Conservation (phyloP, 2,113 vertebrate genomes). For the Gadus macrocephalus region DNA sequence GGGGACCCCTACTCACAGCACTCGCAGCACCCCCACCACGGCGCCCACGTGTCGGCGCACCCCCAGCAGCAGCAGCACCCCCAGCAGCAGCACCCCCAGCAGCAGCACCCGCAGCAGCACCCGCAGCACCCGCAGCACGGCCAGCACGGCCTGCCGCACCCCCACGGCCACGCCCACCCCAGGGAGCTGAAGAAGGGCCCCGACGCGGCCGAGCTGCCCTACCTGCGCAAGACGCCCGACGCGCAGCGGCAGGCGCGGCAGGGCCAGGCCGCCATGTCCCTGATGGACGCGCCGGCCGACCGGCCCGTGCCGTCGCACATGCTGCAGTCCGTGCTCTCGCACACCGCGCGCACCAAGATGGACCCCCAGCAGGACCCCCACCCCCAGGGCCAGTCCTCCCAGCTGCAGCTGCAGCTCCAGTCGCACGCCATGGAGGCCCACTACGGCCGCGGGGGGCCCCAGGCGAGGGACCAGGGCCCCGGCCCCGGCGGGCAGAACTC, state of each 20-base stretch:
- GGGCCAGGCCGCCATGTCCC: conserved; percentile 63
- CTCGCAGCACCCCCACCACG: conserved; percentile 41
- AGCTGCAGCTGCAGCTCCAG: conserved; percentile 76
- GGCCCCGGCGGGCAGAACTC: conserved; percentile 64
- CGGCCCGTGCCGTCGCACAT: conserved; percentile 69
- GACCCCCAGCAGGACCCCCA: conserved; percentile 65
- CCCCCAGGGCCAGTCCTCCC: conserved; percentile 67
- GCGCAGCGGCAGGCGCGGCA: conserved; percentile 59
- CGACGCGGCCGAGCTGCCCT: conserved; percentile 67
- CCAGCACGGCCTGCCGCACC: conserved; percentile 55
- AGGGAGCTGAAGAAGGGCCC: conserved; percentile 69
- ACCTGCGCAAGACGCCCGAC: conserved; percentile 68
- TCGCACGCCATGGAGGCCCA: conserved; percentile 75
- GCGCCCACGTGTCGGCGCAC: conserved; percentile 37
- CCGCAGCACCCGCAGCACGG: conserved; percentile 50
- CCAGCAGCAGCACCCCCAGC: conserved; percentile 47
- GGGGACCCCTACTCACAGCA: conserved; percentile 62
- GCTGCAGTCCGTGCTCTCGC: conserved; percentile 82
- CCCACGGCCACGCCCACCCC: conserved; percentile 55
- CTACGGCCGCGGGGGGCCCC: conserved; percentile 70
- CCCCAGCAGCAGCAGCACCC: conserved; percentile 34
- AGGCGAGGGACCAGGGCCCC: conserved; percentile 61
- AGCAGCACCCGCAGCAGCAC: conserved; percentile 48
- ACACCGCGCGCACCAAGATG: conserved; percentile 71
- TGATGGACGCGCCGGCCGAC: conserved; percentile 72